Evolutionary conservation across 2,888 invertebrate genomes (phyloP).

Genomic region (Yponomeuta evonymella): DNA sequence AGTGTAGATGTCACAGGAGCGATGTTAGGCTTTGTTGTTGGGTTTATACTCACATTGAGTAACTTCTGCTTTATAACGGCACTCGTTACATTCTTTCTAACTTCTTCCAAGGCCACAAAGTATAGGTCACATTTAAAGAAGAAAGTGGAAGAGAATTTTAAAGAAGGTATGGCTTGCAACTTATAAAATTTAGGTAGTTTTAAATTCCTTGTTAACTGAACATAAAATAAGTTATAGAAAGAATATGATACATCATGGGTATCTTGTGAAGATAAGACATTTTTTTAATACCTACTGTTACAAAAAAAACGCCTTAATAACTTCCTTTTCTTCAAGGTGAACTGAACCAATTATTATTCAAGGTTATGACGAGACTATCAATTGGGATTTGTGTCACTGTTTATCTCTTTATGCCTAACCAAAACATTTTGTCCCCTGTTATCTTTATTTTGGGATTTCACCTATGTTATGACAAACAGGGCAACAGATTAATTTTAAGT

Average conservation of each 20-base stretch:
- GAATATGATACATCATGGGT: not conserved
- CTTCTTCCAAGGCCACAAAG: conserved; percentile 89
- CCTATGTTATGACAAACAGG: not conserved
- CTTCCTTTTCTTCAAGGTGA: not conserved
- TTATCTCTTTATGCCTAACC: not conserved
- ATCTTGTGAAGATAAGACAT: too few relatives aligned
- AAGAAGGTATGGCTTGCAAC: conserved; percentile 77
- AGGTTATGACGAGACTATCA: not conserved
- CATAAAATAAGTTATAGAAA: too few relatives aligned
- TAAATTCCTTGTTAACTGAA: not conserved
- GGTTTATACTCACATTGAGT: conserved; percentile 85
- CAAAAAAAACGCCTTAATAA: not conserved
- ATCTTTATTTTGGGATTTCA: too few relatives aligned
- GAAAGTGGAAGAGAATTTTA: conserved; percentile 85
- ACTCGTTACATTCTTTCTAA: conserved; percentile 85
- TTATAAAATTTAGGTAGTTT: not conserved
- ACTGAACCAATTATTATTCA: not conserved
- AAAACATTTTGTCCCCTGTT: not conserved
- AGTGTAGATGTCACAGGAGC: conserved; percentile 84
- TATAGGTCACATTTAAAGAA: conserved; percentile 79
- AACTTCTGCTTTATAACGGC: conserved; percentile 85
- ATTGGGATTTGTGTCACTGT: not conserved
- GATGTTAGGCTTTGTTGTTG: conserved; percentile 81
- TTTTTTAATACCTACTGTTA: too few relatives aligned
- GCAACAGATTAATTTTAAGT: too few relatives aligned